These are phyloP conservation scores for Pogonus chalceus DNA, from an alignment of 1,140 invertebrate genomes.

Conservation along the genomic window DNA sequence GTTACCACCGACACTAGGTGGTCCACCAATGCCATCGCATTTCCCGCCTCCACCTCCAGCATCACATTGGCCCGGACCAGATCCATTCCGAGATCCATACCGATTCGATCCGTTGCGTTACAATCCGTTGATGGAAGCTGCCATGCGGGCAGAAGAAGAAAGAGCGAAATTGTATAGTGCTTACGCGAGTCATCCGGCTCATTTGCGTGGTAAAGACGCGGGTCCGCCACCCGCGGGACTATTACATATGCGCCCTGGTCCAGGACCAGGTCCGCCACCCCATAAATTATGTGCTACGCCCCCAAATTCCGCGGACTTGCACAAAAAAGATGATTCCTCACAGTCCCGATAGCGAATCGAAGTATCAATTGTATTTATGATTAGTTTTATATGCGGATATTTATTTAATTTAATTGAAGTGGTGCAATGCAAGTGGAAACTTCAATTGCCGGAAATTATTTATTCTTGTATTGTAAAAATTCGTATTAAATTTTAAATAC, in stretches of 20 bases:
- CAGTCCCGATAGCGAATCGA: conserved; percentile 29
- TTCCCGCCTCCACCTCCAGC: conserved; percentile 43
- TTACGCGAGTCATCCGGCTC: conserved; percentile 40
- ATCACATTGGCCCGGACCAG: conserved; percentile 44
- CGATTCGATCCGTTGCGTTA: conserved; percentile 41
- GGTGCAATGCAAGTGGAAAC: neutral
- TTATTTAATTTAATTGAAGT: neutral
- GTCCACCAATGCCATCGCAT: conserved; percentile 42
- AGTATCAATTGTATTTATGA: neutral
- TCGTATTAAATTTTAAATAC: neutral
- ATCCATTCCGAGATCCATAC: conserved; percentile 49
- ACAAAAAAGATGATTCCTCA: conserved; percentile 30
- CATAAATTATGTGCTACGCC: conserved; percentile 31
- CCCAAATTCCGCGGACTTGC: conserved; percentile 27
- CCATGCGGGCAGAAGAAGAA: conserved; percentile 61
- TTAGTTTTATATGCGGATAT: neutral
- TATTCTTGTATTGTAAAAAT: neutral
- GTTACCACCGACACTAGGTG: conserved; percentile 38
- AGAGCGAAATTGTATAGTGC: conserved; percentile 60
- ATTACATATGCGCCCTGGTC: conserved; percentile 34
- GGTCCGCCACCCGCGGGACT: conserved; percentile 31
- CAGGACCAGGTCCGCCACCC: conserved; percentile 19
- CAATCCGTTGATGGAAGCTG: conserved; percentile 62
- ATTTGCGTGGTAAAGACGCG: conserved; percentile 48
- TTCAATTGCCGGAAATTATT: neutral